Conservation (phyloP, 2,888 invertebrate species). For the Drosophila hamatofila region DNA sequence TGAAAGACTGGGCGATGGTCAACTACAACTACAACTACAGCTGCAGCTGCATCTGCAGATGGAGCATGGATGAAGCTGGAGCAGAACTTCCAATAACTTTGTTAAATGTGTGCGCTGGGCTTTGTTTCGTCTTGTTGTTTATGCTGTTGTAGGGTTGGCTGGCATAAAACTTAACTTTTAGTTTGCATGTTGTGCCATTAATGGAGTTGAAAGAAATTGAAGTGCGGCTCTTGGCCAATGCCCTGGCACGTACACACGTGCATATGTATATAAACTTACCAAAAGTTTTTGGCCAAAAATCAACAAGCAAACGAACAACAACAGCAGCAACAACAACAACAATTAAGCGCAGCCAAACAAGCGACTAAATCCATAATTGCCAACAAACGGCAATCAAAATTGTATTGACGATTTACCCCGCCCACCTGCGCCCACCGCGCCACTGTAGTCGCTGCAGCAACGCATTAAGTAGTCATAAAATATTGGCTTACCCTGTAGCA, state of each 20-base stretch:
- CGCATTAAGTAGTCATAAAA: constrained; percentile 65
- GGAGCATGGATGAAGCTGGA: background rate
- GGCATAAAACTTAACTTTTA: constrained; percentile 72
- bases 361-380: constrained; percentile 77
- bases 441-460: constrained; percentile 9
- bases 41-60: background rate
- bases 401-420: constrained; percentile 52
- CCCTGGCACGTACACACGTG: constrained; percentile 10
- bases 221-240: constrained; percentile 49
- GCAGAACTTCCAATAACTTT: constrained; percentile 60
- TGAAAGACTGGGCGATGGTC: constrained; percentile 59
- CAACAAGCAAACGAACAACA: constrained; percentile 27
- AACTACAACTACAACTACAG: constrained; percentile 23
- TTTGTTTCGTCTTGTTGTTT: constrained; percentile 35
- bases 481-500: constrained; percentile 57
- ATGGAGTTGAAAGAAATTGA: constrained; percentile 72
- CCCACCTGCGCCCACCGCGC: background rate
- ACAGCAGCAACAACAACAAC: constrained; percentile 16
- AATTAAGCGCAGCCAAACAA: constrained; percentile 52
- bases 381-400: constrained; percentile 73
- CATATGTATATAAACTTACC: background rate
- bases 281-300: constrained; percentile 26
- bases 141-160: constrained; percentile 25
- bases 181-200: constrained; percentile 72
- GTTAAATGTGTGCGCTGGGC: constrained; percentile 54